Evolutionary conservation across 2,113 vertebrate species (phyloP).

Genomic region (Bothrops jararaca): DNA sequence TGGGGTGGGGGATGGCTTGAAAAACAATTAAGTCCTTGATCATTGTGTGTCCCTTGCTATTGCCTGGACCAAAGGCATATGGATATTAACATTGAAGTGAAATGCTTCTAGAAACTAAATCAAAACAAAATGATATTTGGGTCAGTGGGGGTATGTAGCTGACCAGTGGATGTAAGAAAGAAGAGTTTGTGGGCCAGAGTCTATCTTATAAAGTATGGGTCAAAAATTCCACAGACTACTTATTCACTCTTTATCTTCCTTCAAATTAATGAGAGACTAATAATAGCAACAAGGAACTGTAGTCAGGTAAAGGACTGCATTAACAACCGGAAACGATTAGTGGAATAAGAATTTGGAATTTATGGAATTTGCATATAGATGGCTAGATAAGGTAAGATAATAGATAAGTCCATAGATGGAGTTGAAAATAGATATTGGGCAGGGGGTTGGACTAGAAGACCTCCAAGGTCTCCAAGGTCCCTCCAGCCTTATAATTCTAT

Average conservation of each 20-base stretch:
- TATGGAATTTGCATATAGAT: not conserved
- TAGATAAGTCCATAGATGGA: not conserved
- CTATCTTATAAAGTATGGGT: rapidly evolving
- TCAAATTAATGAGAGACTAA: not conserved
- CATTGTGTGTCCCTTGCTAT: not conserved
- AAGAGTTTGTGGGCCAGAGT: not conserved
- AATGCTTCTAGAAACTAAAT: not conserved
- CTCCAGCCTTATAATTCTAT: not conserved
- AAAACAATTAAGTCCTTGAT: slow-evolving; percentile 4
- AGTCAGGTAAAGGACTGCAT: not conserved
- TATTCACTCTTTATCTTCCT: not conserved
- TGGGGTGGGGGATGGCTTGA: not conserved
- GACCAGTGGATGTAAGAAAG: not conserved
- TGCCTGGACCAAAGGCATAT: not conserved
- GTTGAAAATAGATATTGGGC: not conserved
- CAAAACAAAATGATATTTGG: not conserved
- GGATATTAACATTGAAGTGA: not conserved
- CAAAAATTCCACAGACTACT: not conserved
- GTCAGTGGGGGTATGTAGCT: not conserved
- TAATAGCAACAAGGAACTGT: not conserved
- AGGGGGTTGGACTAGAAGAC: not conserved
- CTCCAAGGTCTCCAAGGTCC: not conserved
- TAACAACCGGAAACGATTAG: not conserved
- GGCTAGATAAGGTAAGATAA: not conserved
- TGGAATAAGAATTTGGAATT: not conserved